Base-by-base conservation (phyloP, 1,140 invertebrate species). In the Andrena cerasifolii region DNA sequence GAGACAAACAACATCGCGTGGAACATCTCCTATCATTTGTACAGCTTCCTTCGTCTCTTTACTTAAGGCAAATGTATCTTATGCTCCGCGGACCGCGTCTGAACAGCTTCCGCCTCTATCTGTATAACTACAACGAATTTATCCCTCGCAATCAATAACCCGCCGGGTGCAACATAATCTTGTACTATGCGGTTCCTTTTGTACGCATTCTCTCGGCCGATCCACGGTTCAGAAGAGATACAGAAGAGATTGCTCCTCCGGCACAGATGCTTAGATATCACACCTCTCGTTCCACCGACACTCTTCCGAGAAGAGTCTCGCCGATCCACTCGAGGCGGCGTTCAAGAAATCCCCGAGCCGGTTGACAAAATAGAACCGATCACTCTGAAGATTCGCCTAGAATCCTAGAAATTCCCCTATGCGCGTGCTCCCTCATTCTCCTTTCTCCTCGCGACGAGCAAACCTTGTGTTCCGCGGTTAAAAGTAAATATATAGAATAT, bases 401-500 rank as follows among this genome's bases (percentile, higher is more conserved):
- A 33, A 24, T 33, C 45, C 36, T 28, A 14, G n/a, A n/a, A n/a
- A n/a, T n/a, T n/a, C n/a, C n/a, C n/a, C n/a, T n/a, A n/a, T n/a
- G 12, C 26, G 24, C 49, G 28, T 53, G 14, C 14, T 12, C 3
- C 21, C 24, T 5, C n/a, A 18, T 47, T 16, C 61, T 59, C 31
- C 14, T 8, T 53, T 10, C 47, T 24, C 21, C 12, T 67, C 51
- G 59, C 65, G 65, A 74, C 43, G 53, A 31, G 62, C 58, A 63
- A 68, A 67, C 28, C 31, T 70, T 77, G 12, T 70, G 24, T 47
- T 71, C 49, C 49, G 14, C 61, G 51, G 59, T 75, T 83, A 79
- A 75, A 67, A 43, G 21, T 79, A 75, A 61, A 80, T 87, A 87
- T 80, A 86, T 85, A 87, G 81, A 87, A 85, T 83, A 82, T 66